Base-by-base conservation (phyloP, 1,140 invertebrate species). In the Penaeus indicus region DNA sequence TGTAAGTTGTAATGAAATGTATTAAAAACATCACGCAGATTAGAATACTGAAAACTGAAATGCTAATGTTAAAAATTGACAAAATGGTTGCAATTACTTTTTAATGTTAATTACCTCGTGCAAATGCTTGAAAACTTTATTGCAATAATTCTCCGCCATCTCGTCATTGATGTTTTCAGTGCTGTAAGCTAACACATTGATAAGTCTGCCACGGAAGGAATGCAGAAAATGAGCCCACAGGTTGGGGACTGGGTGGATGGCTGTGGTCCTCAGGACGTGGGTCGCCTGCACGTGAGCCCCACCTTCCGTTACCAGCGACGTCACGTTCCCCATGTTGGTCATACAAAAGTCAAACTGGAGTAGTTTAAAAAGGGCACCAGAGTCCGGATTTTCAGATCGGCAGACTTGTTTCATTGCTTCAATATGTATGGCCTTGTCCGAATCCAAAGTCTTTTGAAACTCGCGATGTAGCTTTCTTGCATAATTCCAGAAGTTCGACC, bases 401-500 rank as follows among this genome's bases (percentile, higher is more conserved):
- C 18, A 4, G 2, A 32, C 54, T 21, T 27, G 27, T 21, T 16
- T 21, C 11, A 69, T 22, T 3, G 47, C 47, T 18, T 67, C 60
- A 21, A 69, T 10, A 19, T 81, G 18, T 7, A 63, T 21, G 1
- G 27, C 62, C 32, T 80, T 80, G 16, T 81, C 62, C 8, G 47
- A 5, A 8, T 86, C 3, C 18, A 86, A 25, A 47, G 11, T 32
- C 11, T 32, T 32, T 11, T 11, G 25, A 25, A 86, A n/a, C 32
- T 38, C 25, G 11, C 38, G 18, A 60, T 86, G 85, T 8, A 86
- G 0, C 19, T 11, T 18, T 47, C 77, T 80, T 4, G 85, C 78
- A 21, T 80, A 80, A 19, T 67, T 42, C 85, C 85, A 86, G 63
- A 81, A 86, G 22, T 86, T 81, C 10, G 32, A n/a, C 21, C 85